Base-by-base conservation (phyloP, 2,797 vertebrate species). In the Aselliscus stoliczkanus region DNA sequence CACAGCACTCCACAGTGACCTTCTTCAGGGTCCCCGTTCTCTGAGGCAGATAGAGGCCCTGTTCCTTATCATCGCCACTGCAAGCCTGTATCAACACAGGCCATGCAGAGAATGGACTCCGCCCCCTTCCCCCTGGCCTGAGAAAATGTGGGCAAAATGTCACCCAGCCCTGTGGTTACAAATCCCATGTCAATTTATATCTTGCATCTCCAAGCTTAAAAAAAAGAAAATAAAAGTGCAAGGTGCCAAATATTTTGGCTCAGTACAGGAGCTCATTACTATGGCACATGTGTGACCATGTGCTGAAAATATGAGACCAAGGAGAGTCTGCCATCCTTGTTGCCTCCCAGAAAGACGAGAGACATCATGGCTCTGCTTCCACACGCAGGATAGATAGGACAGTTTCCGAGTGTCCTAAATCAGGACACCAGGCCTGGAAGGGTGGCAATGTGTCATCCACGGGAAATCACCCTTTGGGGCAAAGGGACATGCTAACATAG, bases 301-400 rank as follows among this genome's bases (percentile, higher is more conserved):
- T 18, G 42, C 47, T 52, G 10, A 31, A 70, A 58, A 31, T 0
- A 10, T 1, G 6, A 62, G 58, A 21, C 0, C 2, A 62, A 83
- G 20, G 23, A 25, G 58, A 47, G 11, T 7, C 5, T 4, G 1
- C 5, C 17, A 31, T 39, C 10, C 64, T 69, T 47, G 34, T 7
- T 44, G 17, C 47, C 76, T 90, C 52, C 47, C 18, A 10, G 1
- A 18, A 14, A 58, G 37, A n/a, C 2, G 4, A 27, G 20, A 11
- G 18, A 84, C 47, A 9, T 4, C 58, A 15, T 0, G 1, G 6
- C 31, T 58, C n/a, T 29, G 5, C 52, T 50, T 15, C 64, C 21
- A 72, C 8, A 4, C 47, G 7, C 25, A 50, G 56, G 15, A 7
- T 4, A 0, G 0, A 7, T 4, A 0, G 0, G 52, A 37, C 27